Conservation (phyloP, 2,113 vertebrate species). For the Thryonomys swinderianus region DNA sequence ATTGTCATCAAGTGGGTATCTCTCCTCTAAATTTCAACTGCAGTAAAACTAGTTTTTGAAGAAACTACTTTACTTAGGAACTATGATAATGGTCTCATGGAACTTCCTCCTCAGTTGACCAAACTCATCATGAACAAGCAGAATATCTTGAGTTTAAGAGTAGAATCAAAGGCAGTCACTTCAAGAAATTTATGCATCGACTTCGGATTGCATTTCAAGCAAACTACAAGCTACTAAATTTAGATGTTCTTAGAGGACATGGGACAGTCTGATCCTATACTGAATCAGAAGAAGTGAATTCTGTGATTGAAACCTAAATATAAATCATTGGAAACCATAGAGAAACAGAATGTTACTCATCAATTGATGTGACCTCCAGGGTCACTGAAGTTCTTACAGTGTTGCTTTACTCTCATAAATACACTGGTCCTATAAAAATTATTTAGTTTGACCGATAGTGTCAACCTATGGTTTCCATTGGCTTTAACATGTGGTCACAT, state of each 20-base stretch:
- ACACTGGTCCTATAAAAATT: neutral
- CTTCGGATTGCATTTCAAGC: neutral
- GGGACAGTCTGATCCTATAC: neutral
- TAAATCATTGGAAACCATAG: slow-evolving; percentile 33
- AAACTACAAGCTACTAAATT: neutral
- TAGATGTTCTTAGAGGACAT: neutral
- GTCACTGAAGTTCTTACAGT: neutral
- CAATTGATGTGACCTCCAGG: neutral
- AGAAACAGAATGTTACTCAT: neutral
- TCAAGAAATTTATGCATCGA: neutral
- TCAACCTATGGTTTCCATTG: neutral
- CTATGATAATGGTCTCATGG: slow-evolving; percentile 38
- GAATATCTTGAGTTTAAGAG: slow-evolving; percentile 31
- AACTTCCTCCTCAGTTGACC: slow-evolving; percentile 66
- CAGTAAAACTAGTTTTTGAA: neutral
- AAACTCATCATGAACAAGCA: slow-evolving; percentile 59
- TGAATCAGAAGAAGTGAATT: slow-evolving; percentile 7
- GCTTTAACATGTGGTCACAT: neutral
- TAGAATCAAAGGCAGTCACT: slow-evolving; percentile 1
- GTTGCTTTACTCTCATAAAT: neutral
- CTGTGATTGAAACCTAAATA: neutral
- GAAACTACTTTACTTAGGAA: slow-evolving; percentile 47
- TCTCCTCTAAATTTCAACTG: neutral
- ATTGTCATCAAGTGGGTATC: neutral
- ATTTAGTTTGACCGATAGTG: neutral